Percentiles rank a stretch among this genome's conserved stretches.
Conservation (phyloP, 2,888 invertebrate species). For the Drosophila setosimentum region DNA sequence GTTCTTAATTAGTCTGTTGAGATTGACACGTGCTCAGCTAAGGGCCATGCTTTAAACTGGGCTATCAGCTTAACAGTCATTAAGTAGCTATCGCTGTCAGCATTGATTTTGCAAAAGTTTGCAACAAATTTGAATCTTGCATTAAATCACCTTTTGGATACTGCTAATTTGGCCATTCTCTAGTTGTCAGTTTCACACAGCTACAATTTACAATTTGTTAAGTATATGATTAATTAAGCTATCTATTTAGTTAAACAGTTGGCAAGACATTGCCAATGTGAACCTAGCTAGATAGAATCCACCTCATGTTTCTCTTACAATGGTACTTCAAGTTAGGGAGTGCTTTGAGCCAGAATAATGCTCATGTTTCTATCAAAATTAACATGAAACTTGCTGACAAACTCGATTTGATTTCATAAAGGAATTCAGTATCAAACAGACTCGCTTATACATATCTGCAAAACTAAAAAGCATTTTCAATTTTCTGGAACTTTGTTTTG, state of each 20-base stretch:
- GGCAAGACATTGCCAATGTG: neutral
- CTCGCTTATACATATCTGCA: neutral
- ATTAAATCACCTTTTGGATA: conserved; percentile 21
- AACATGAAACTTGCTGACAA: neutral
- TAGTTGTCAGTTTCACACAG: conserved; percentile 20
- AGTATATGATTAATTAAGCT: conserved; percentile 51
- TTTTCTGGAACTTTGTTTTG: neutral
- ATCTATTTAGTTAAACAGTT: conserved; percentile 30
- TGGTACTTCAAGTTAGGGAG: neutral
- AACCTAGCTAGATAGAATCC: neutral
- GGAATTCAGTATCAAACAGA: neutral
- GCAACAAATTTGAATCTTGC: conserved; percentile 16
- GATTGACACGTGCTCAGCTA: conserved; percentile 39
- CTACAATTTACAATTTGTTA: conserved; percentile 34
- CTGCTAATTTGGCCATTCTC: conserved; percentile 32
- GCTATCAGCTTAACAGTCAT: conserved; percentile 22
- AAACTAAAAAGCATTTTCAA: neutral
- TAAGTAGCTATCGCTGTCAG: conserved; percentile 4
- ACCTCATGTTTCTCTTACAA: neutral
- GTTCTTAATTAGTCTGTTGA: conserved; percentile 57
- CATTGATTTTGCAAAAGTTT: conserved; percentile 33
- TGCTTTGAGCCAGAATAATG: neutral
- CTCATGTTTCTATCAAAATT: neutral
- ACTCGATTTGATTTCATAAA: neutral
- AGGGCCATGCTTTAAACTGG: conserved; percentile 14